Base-by-base conservation (phyloP, 2,888 invertebrate species). In the Rhaphigaster nebulosa region DNA sequence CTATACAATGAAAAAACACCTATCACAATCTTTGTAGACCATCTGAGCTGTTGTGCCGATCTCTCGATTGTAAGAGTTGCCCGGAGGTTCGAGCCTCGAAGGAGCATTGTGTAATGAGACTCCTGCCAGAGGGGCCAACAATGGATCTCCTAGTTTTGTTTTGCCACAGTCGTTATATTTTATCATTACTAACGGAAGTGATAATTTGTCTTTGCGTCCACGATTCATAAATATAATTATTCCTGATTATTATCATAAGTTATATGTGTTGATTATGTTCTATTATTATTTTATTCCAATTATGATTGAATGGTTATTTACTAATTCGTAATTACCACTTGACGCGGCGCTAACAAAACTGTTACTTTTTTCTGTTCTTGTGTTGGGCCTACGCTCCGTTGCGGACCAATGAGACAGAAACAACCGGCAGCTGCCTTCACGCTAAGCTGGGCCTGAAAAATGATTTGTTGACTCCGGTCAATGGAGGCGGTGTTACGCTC, bases 81-180 rank as follows among this genome's bases (percentile, higher is more conserved):
- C 15, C 45, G 45, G 45, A 26, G 84, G 5, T 84, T 13, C 45
- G n/a, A 26, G 41, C 0, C 80, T 38, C 26, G 41, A 23, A 6
- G 38, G 80, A 80, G 80, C 80, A 80, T 84, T 84, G 84, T 84
- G 84, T 84, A 84, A 84, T 45, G 84, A 84, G 45, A 84, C 45
- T n/a, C 84, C 84, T 84, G 50, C 4, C 84, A 13, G 84, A 45
- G 45, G 45, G 12, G n/a, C 26, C 41, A 50, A 84, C 84, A 84
- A 84, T 45, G 45, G 13, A 10, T 45, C 26, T 38, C 5, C 23
- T 80, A 80, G 80, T 80, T 80, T 84, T 45, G 84, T 45, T 84
- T 84, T 84, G 26, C 26, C 84, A 20, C 38, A 38, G 20, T 76
- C 70, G 0, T 34, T 45, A 26, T n/a, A n/a, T 84, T 45, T 0